Conservation (phyloP, 1,140 invertebrate genomes). For the Drosophila kepulauana region DNA sequence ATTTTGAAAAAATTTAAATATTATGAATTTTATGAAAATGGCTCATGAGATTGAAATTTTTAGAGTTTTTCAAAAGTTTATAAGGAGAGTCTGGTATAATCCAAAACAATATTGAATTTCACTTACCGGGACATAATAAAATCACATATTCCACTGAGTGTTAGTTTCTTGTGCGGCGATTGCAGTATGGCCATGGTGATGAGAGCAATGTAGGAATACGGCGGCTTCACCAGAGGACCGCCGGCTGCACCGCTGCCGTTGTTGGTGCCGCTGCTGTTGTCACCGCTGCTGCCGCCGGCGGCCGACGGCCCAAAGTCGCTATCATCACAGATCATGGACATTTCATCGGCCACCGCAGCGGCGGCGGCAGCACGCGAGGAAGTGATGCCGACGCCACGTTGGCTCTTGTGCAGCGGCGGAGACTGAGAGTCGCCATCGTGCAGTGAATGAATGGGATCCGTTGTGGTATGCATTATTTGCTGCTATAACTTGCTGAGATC, state of each 20-base stretch:
- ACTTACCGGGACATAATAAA: slow-evolving; percentile 96
- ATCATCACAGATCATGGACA: slow-evolving; percentile 69
- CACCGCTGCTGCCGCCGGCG: slow-evolving; percentile 40
- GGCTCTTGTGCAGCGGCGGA: slow-evolving; percentile 71
- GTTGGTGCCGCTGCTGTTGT: slow-evolving; percentile 25
- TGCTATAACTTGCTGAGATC: slow-evolving; percentile 1
- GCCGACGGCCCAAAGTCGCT: slow-evolving; percentile 63
- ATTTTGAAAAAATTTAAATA: too few species aligned
- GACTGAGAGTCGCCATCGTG: slow-evolving; percentile 70
- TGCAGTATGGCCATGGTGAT: slow-evolving; percentile 99
- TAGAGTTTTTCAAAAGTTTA: too few species aligned
- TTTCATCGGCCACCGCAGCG: slow-evolving; percentile 52
- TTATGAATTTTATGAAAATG: too few species aligned
- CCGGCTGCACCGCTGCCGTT: slow-evolving; percentile 40
- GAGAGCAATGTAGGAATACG: slow-evolving; percentile 98
- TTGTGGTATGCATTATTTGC: slow-evolving; percentile 70
- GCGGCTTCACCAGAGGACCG: slow-evolving; percentile 93
- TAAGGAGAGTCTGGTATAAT: too few species aligned
- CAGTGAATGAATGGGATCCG: slow-evolving; percentile 71
- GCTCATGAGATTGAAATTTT: too few species aligned
- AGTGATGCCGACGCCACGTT: slow-evolving; percentile 37
- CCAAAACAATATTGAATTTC: background rate
- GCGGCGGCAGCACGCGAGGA: slow-evolving; percentile 55
- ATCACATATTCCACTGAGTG: slow-evolving; percentile 98
- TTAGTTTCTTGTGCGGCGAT: slow-evolving; percentile 98